Evolutionary conservation across 1,140 invertebrate genomes (phyloP).

Genomic region (Diorhabda sublineata): DNA sequence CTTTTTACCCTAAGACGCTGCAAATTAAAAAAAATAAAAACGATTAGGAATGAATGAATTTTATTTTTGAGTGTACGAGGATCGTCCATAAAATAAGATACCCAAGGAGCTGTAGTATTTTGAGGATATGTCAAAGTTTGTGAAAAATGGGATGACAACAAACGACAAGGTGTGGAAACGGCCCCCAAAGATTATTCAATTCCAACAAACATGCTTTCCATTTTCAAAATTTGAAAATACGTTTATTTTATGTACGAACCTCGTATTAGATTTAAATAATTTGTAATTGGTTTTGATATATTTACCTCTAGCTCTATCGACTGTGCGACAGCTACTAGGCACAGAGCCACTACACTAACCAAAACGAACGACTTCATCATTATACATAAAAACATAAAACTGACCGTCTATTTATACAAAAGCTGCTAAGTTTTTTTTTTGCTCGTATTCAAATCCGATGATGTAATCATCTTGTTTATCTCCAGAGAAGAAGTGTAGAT

Average conservation of each 20-base stretch:
- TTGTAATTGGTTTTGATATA: not conserved
- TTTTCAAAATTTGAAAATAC: too few species aligned
- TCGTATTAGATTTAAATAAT: too few species aligned
- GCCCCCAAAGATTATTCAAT: too few species aligned
- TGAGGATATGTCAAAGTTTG: too few species aligned
- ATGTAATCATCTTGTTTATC: not conserved
- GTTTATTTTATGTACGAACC: too few species aligned
- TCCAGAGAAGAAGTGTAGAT: not conserved
- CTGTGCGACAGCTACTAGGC: not conserved
- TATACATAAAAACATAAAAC: not conserved
- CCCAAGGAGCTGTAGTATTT: too few species aligned
- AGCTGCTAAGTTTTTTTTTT: not conserved
- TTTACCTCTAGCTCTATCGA: not conserved
- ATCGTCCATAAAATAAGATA: too few species aligned
- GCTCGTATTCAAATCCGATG: not conserved
- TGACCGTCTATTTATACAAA: not conserved
- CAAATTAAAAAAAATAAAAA: not conserved
- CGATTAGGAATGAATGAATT: too few species aligned
- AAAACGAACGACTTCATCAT: not conserved
- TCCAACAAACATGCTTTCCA: too few species aligned
- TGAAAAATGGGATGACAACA: too few species aligned
- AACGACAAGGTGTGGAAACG: too few species aligned
- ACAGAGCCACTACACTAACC: not conserved
- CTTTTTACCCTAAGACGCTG: not conserved
- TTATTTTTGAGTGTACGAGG: too few species aligned